Evolutionary conservation across 2,113 vertebrate genomes (phyloP).

Genomic region (Mus spicilegus): DNA sequence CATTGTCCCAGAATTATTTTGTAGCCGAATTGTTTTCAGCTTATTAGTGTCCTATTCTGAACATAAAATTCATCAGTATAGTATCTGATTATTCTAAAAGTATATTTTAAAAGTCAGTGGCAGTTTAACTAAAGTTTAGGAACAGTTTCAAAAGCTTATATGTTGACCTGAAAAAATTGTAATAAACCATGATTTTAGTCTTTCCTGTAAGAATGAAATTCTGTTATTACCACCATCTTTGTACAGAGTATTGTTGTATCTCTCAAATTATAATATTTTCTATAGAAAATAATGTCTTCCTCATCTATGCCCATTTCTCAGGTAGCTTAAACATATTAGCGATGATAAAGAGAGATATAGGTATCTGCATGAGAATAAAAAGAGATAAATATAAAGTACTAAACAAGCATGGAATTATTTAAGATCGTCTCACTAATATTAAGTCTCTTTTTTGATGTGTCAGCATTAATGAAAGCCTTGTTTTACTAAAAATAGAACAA

Average conservation of each 20-base stretch:
- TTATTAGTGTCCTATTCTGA: background rate
- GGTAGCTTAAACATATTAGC: background rate
- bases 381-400: background rate
- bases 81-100: slow-evolving; percentile 38
- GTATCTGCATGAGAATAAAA: background rate
- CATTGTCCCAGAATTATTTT: background rate
- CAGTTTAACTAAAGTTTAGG: slow-evolving; percentile 59
- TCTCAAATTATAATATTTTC: background rate
- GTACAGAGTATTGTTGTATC: background rate
- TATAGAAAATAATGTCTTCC: background rate
- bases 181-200: background rate
- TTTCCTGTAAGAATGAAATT: background rate
- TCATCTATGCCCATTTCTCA: too few relatives aligned
- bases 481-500: background rate
- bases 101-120: background rate
- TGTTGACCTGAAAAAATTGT: background rate
- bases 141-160: background rate
- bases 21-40: background rate
- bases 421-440: too few relatives aligned
- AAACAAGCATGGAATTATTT: background rate
- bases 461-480: background rate
- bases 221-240: background rate
- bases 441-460: too few relatives aligned
- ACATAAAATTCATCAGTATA: background rate
- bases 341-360: background rate